Conservation (phyloP, 2,888 invertebrate species). For the Macrosiphum euphorbiae region DNA sequence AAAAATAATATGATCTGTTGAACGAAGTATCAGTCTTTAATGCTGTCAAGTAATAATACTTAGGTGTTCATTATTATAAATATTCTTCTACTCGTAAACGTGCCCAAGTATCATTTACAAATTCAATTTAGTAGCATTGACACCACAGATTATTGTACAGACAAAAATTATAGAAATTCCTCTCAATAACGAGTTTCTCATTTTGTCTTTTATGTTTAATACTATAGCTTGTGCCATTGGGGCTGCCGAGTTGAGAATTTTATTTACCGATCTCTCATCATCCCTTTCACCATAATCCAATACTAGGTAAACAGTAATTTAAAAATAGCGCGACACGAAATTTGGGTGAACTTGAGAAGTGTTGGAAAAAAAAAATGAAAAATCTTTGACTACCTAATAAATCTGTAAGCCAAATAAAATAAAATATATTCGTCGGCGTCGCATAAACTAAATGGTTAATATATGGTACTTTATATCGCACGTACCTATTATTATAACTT, state of each 20-base stretch:
- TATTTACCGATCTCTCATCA: not conserved
- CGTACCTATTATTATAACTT: not conserved
- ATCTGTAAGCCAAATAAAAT: not conserved
- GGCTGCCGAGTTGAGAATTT: not conserved
- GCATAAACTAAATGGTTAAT: not conserved
- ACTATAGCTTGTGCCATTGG: not conserved
- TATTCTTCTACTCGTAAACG: not conserved
- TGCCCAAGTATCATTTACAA: not conserved
- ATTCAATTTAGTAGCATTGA: not conserved
- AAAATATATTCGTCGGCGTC: not conserved
- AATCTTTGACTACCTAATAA: not conserved
- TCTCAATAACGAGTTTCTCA: not conserved
- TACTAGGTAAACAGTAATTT: not conserved
- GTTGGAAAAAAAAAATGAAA: no score
- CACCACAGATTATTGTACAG: not conserved
- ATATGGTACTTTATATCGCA: not conserved
- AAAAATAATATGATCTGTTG: not conserved
- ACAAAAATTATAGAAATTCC: not conserved
- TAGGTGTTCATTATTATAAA: not conserved
- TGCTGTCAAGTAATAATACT: not conserved
- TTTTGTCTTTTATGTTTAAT: not conserved
- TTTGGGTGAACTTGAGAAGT: not conserved
- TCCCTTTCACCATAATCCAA: not conserved
- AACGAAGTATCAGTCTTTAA: not conserved
- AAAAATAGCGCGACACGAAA: not conserved